phyloP scores from a whole-genome alignment of 1,140 invertebrate genomes.

The Zaprionus inermis region DNA sequence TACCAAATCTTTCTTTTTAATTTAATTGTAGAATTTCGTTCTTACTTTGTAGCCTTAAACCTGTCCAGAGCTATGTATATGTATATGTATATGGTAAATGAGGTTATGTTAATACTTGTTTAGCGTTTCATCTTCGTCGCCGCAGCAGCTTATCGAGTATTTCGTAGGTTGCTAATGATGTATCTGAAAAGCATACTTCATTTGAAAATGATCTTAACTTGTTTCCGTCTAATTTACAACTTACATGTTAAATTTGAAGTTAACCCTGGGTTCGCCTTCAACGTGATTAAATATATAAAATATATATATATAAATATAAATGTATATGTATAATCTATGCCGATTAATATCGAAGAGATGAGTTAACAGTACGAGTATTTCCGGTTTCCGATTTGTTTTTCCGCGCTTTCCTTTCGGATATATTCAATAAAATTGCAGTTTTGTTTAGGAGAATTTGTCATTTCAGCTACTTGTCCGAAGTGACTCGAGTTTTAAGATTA shows the following conservation, averaged over 20 bases:
- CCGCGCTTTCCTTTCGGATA: background rate
- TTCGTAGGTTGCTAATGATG: background rate
- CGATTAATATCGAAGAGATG: conserved; percentile 11
- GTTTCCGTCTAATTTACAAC: background rate
- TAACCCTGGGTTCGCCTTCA: background rate
- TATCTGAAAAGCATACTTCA: too few relatives aligned
- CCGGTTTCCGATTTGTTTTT: background rate
- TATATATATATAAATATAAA: conserved; percentile 15
- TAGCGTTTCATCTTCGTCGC: background rate
- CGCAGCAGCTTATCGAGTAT: conserved; percentile 5
- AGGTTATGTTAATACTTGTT: conserved; percentile 7
- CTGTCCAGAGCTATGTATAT: conserved; percentile 56
- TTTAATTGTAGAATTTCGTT: conserved; percentile 48
- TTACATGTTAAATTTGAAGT: background rate
- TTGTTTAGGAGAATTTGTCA: background rate
- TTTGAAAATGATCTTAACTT: background rate
- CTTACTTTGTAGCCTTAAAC: conserved; percentile 73
- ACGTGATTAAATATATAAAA: conserved; percentile 14
- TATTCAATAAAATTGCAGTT: background rate
- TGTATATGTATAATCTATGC: conserved; percentile 19
- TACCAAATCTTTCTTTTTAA: conserved; percentile 24
- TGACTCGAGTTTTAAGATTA: background rate
- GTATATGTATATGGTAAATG: conserved; percentile 23
- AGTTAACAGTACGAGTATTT: background rate
- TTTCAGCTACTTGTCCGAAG: background rate